Base-by-base conservation (phyloP, 2,888 invertebrate species). In the Hermaeophaga mercurialis region DNA sequence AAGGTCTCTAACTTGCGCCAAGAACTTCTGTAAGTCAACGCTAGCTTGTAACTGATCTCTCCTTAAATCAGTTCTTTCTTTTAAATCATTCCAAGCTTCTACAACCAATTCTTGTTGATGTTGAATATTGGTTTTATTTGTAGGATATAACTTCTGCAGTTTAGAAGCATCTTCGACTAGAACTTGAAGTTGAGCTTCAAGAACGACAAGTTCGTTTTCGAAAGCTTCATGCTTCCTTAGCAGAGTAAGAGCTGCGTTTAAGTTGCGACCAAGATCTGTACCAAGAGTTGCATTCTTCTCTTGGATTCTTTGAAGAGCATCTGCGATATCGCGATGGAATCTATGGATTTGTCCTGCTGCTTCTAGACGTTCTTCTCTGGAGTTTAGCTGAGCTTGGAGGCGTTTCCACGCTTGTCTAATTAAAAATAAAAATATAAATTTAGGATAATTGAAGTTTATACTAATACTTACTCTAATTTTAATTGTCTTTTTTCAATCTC, bases 301-400 rank as follows among this genome's bases (percentile, higher is more conserved):
- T 66, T 91, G 92, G 33, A 94, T 95, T 17, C 96, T 83, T 33
- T 91, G 89, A 6, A 94, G 78, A 1, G 95, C 90, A 73, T 97
- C 96, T 15, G 90, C 92, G 1, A 92, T 94, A 78, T 97, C 97
- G 49, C 96, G 86, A 79, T 98, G 97, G 84, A 96, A 98, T 52
- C 96, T 86, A 78, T 98, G 98, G 64, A 98, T 94, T 80, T 97
- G 96, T 7, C 94, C 96, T 1, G 98, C 98, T 0, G 95, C 97
- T 73, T 89, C 88, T 31, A 99, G 80, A 34, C 94, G 89, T 59
- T 90, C 86, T 63, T 93, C 93, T 9, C 97, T 85, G 44, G 90
- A 87, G 66, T 90, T 89, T 56, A 97, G 89, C 73, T 93, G 87
- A 46, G 92, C 90, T 45, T 95, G 82, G 0, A 98, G 84, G 39